Evolutionary conservation across 2,888 invertebrate species (phyloP), one percentile per base, ranked within the genome.

Genomic region (Acholoe squamosa): DNA sequence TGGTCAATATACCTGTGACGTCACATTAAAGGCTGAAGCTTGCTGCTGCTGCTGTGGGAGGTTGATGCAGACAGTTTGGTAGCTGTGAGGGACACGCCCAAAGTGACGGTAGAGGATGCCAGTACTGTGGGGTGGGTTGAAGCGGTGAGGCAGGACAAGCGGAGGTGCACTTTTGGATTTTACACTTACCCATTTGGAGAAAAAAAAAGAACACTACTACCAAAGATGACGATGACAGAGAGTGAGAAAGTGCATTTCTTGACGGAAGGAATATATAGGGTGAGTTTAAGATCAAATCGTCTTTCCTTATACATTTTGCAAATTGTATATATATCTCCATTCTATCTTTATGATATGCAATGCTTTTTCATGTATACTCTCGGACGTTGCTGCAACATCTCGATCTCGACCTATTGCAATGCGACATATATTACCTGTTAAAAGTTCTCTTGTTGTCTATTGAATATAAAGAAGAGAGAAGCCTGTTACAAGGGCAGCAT

Each of bases 201-300:
- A 19, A 28, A 22, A 12, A 1, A 19, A 22, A 86, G 22, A 28
- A 19, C 16, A 71, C 1, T 31, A 12, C 77, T 3, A 28, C 52
- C 34, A n/a, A 43, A 19, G n/a, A 51, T 28, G 80, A 89, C 56
- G 28, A 92, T 92, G 92, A 43, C 88, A 14, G 92, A 90, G n/a
- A 52, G 71, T 31, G 92, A 92, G 28, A 92, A 92, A 77, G 84
- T 92, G 14, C 92, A 92, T 54, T 90, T 90, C 88, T 51, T 92
- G 19, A 92, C 92, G 5, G 92, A 92, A 31, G 92, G 91, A 25
- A 92, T 92, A 77, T 91, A 91, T 51, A 92, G 89, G 89, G 92
- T 91, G 80, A 76, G 91, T 84, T 43, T 12, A 19, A 28, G 10
- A n/a, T n/a, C n/a, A n/a, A n/a, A n/a, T n/a, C n/a, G n/a, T n/a